phyloP scores from a whole-genome alignment of 2,888 invertebrate species.

The Invenusta paracnida region DNA sequence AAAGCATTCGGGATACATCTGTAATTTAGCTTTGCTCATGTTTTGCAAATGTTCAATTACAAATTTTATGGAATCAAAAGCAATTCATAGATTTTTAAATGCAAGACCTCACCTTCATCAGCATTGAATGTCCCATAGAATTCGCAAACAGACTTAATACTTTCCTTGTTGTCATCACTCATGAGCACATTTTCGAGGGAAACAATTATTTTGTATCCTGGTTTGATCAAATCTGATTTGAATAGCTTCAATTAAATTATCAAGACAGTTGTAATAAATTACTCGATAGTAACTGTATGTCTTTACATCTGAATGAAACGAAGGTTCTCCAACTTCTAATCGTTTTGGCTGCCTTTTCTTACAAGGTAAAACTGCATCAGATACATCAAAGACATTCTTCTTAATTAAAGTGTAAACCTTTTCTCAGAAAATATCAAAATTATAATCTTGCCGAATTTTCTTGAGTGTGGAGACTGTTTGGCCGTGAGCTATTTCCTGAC shows the following conservation, averaged over 20 bases:
- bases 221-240: constrained; percentile 5
- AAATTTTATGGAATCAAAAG: constrained; percentile 3
- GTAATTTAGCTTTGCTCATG: constrained; percentile 9
- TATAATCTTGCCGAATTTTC: constrained; percentile 6
- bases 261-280: constrained; percentile 10
- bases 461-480: neutral
- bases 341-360: neutral
- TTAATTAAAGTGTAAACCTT: neutral
- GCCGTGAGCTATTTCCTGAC: neutral
- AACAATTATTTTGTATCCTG: constrained; percentile 3
- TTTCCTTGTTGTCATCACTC: neutral
- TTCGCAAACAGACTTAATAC: constrained; percentile 12
- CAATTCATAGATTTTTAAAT: neutral
- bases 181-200: neutral
- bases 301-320: constrained; percentile 17
- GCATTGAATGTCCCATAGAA: neutral
- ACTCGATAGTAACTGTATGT: neutral
- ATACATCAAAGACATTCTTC: neutral
- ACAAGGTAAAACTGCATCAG: constrained; percentile 17
- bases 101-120: neutral
- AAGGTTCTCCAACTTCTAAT: constrained; percentile 21
- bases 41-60: neutral
- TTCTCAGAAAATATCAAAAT: neutral
- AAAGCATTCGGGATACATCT: neutral
- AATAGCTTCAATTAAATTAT: constrained; percentile 13